phyloP scores from a whole-genome alignment of 2,113 vertebrate genomes.

The Machaerirhynchus nigripectus region DNA sequence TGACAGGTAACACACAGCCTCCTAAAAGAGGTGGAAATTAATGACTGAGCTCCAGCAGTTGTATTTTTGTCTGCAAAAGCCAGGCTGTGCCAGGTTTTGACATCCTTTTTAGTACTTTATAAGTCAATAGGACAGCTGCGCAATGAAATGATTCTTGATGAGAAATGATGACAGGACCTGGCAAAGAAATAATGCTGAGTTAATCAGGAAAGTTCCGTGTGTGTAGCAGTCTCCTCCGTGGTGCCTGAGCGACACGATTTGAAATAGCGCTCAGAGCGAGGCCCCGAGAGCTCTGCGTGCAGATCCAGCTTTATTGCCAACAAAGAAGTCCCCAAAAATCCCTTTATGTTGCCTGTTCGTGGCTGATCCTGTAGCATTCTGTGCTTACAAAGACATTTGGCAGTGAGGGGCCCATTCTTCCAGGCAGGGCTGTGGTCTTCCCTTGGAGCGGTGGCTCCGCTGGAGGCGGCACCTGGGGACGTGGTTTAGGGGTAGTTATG shows the following conservation, averaged over 20 bases:
- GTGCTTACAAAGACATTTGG: neutral
- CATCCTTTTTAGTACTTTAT: neutral
- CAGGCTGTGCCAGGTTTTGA: neutral
- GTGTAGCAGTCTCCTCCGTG: neutral
- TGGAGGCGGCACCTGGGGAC: neutral
- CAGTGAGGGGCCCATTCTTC: fast-evolving
- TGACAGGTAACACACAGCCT: neutral
- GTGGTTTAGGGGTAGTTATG: neutral
- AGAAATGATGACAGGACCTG: neutral
- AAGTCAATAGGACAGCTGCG: neutral
- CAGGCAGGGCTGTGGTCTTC: neutral
- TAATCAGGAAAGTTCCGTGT: neutral
- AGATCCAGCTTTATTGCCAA: neutral
- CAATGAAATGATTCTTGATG: constrained; percentile 1
- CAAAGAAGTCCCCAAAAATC: neutral
- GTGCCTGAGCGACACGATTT: neutral
- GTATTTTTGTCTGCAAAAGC: neutral
- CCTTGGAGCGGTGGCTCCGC: fast-evolving
- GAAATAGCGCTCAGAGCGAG: neutral
- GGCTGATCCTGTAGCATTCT: neutral
- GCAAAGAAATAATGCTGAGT: neutral
- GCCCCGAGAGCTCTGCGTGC: neutral
- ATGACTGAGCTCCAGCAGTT: neutral
- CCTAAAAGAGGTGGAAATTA: neutral
- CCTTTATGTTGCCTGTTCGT: fast-evolving